phyloP scores from a whole-genome alignment of 2,888 invertebrate genomes.

The Dastarcus helophoroides region DNA sequence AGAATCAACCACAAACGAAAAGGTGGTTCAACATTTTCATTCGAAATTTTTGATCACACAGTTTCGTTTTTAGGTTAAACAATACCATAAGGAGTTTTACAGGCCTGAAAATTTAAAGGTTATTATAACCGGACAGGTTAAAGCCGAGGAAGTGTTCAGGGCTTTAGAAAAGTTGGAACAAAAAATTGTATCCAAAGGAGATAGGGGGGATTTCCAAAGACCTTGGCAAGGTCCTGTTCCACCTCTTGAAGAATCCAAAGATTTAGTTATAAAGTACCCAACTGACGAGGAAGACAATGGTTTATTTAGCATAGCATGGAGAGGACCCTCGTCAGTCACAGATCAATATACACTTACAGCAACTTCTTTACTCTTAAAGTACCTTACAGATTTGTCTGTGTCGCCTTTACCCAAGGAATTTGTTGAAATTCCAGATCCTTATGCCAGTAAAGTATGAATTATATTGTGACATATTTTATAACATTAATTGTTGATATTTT shows the following conservation, averaged over 20 bases:
- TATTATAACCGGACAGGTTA: conserved; percentile 72
- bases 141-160: conserved; percentile 61
- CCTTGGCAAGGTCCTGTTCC: conserved; percentile 71
- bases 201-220: conserved; percentile 46
- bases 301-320: conserved; percentile 65
- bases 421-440: conserved; percentile 71
- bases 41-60: not conserved
- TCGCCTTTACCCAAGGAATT: conserved; percentile 74
- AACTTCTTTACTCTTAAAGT: conserved; percentile 60
- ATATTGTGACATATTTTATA: not conserved
- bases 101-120: conserved; percentile 78
- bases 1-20: conserved; percentile 65
- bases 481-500: conserved; percentile 2
- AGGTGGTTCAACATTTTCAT: conserved; percentile 42
- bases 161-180: conserved; percentile 61
- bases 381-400: conserved; percentile 77
- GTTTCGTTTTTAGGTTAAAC: conserved; percentile 46
- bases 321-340: conserved; percentile 57
- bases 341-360: conserved; percentile 51
- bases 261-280: conserved; percentile 55
- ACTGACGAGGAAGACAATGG: conserved; percentile 79
- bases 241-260: conserved; percentile 45
- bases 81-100: conserved; percentile 78
- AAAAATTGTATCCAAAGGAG: conserved; percentile 56
- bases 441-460: conserved; percentile 58